Evolutionary conservation across 2,113 vertebrate genomes (phyloP), one percentile per base, ranked within the genome.

Genomic region (Riparia riparia): DNA sequence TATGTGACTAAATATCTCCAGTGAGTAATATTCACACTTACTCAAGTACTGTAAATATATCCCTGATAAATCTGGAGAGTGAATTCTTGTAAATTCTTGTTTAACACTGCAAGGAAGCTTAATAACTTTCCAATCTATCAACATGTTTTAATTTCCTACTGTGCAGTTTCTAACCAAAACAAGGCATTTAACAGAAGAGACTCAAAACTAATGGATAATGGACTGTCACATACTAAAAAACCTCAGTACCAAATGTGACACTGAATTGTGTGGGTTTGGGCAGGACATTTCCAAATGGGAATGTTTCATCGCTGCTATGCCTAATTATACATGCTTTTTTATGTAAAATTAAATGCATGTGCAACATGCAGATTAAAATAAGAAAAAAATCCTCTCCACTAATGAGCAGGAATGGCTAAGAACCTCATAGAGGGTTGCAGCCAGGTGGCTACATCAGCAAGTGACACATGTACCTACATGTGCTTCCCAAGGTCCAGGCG

Each of bases 1-100:
- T 95, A 82, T 97, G 96, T 96, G 96, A 95, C 95, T 96, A 97
- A 97, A 93, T 96, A 96, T 94, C 97, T 97, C 97, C 95, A 95
- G 72, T 97, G 96, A 96, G 94, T 95, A 97, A 96, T 96, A 97
- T 96, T 96, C 95, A 96, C 95, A 95, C 94, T 97, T 97, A 96
- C 94, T 95, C 95, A 97, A 96, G 92, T 92, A 96, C 94, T 95
- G 95, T 96, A 96, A 96, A 96, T 95, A 94, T 95, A 96, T 95
- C 93, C 87, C 54, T 92, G 94, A 96, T 96, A 96, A 96, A 96
- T 96, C 94, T 96, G 95, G 95, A 96, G 95, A 95, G 90, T 1
- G 45, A 96, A 92, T 96, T 97, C 94, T 96, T 94, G 92, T 95
- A 96, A 96, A 96, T 96, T 96, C 96, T 96, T 97, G 96, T 95